Percentiles rank a stretch among this genome's conserved stretches.
These are phyloP conservation scores for Periplaneta americana DNA, from an alignment of 1,140 invertebrate species.

Conservation along the genomic window DNA sequence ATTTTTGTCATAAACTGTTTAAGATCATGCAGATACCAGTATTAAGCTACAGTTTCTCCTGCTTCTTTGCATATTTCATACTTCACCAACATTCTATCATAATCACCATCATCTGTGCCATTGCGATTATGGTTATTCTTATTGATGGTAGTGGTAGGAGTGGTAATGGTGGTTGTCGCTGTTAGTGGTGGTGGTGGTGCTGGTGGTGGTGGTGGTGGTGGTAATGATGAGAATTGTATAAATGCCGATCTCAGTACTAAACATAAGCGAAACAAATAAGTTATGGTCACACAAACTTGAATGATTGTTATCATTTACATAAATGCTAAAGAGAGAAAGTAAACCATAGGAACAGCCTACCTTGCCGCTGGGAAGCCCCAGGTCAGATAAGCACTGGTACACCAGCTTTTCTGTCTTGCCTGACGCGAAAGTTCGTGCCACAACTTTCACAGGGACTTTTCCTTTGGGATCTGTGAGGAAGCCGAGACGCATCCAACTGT, in stretches of 20 bases:
- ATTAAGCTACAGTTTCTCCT: too few relatives aligned
- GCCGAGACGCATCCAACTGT: conserved; percentile 95
- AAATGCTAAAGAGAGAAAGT: background rate
- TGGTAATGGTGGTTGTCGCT: too few relatives aligned
- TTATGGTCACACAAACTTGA: background rate
- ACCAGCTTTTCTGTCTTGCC: conserved; percentile 97
- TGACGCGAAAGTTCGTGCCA: conserved; percentile 96
- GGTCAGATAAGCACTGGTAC: conserved; percentile 92
- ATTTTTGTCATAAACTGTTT: too few relatives aligned
- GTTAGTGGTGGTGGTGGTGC: too few relatives aligned
- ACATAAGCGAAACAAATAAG: background rate
- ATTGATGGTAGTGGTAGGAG: too few relatives aligned
- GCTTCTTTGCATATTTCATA: too few relatives aligned
- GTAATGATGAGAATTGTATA: background rate
- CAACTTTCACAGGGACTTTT: conserved; percentile 95
- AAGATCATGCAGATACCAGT: too few relatives aligned
- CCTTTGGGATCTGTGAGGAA: conserved; percentile 89
- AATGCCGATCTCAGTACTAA: background rate
- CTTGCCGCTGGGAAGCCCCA: conserved; percentile 93
- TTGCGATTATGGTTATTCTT: too few relatives aligned
- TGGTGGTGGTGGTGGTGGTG: too few relatives aligned
- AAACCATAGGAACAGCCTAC: conserved; percentile 43
- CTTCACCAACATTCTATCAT: too few relatives aligned
- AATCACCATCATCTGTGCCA: too few relatives aligned
- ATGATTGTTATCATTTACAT: background rate